These are phyloP conservation scores for Cantharis rufa DNA, from an alignment of 2,888 invertebrate species.

Conservation along the genomic window DNA sequence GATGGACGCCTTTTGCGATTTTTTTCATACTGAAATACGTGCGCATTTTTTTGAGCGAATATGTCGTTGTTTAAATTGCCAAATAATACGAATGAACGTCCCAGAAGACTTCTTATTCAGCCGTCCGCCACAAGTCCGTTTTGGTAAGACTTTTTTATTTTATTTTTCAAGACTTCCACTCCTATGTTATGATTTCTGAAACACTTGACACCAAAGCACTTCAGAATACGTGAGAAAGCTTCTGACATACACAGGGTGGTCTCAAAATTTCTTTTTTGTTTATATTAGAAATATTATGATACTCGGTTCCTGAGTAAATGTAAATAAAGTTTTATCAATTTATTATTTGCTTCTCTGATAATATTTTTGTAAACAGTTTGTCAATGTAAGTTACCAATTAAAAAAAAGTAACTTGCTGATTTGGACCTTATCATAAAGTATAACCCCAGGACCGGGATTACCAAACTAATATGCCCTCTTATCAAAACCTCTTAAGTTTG, in stretches of 20 bases:
- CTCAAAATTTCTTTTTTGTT: neutral
- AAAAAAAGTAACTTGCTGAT: neutral
- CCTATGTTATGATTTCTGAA: neutral
- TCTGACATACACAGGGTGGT: neutral
- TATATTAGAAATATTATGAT: neutral
- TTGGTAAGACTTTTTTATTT: slow-evolving; percentile 44
- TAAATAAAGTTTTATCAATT: neutral
- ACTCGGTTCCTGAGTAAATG: neutral
- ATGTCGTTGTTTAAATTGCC: slow-evolving; percentile 47
- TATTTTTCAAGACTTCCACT: neutral
- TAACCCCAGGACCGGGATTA: neutral
- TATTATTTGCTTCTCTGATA: neutral
- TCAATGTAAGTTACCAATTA: neutral
- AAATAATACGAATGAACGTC: slow-evolving; percentile 39
- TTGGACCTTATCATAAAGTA: neutral
- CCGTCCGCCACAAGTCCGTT: slow-evolving; percentile 49
- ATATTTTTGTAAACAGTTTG: neutral
- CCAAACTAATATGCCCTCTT: neutral
- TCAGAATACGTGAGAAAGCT: neutral
- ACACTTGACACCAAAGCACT: neutral
- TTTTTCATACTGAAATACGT: slow-evolving; percentile 5
- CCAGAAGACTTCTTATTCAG: slow-evolving; percentile 45
- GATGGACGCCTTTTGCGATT: slow-evolving; percentile 25
- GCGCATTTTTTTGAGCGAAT: neutral
- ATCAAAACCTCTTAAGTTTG: neutral